These are phyloP conservation scores for Drosophila nr. medialis DNA, from an alignment of 2,888 invertebrate species.

Conservation along the genomic window DNA sequence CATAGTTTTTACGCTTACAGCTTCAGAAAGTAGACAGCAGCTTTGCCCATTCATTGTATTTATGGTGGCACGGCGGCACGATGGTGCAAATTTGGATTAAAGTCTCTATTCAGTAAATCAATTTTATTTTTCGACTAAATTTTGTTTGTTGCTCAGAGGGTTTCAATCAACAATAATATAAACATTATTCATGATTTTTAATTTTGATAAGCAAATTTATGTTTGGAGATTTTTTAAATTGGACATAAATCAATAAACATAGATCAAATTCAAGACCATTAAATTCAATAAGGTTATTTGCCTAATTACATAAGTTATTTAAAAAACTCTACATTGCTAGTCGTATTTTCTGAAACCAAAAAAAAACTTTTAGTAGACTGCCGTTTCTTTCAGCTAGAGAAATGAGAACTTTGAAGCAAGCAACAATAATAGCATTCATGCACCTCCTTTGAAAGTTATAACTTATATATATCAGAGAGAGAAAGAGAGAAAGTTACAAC, in stretches of 20 bases:
- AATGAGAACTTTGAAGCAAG: not conserved
- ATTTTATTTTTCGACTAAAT: not conserved
- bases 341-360: not conserved
- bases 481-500: not conserved
- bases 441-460: too few relatives aligned
- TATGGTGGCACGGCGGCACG: constrained; percentile 14
- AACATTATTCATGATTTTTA: not conserved
- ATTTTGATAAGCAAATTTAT: not conserved
- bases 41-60: constrained; percentile 47
- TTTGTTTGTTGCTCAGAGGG: not conserved
- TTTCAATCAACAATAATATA: not conserved
- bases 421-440: not conserved
- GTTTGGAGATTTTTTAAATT: not conserved
- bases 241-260: not conserved
- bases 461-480: not conserved
- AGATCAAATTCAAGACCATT: not conserved
- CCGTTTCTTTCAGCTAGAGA: not conserved
- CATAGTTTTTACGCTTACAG: constrained; percentile 67
- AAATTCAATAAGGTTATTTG: not conserved
- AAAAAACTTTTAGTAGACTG: not conserved
- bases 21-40: constrained; percentile 40
- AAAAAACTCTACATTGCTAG: not conserved
- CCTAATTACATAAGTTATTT: not conserved
- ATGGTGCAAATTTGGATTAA: not conserved
- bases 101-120: not conserved